Percentiles rank a stretch among this genome's conserved stretches.
These are phyloP conservation scores for Tragelaphus imberbis DNA, from an alignment of 2,113 vertebrate species.

Conservation along the genomic window DNA sequence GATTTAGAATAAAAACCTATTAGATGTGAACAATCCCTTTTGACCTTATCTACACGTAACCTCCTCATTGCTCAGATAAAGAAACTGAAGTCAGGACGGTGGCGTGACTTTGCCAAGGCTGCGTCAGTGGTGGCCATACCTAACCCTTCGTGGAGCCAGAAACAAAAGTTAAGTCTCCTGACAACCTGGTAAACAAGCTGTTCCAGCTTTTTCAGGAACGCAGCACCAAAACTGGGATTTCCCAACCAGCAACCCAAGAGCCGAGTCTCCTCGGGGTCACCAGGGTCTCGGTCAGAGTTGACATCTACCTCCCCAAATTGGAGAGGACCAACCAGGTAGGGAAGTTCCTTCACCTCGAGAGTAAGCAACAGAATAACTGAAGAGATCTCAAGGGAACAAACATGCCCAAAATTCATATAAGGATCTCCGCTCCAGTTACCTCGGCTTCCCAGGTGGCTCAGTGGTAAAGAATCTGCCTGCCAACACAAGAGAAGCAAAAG, in stretches of 20 bases:
- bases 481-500: not conserved
- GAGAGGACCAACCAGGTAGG: no score
- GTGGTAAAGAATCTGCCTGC: not conserved
- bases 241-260: not conserved
- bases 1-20: not conserved
- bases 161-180: not conserved
- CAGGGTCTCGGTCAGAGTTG: not conserved
- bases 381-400: not conserved
- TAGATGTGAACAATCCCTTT: not conserved
- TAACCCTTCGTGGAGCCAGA: not conserved
- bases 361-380: not conserved
- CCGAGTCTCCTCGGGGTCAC: not conserved
- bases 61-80: not conserved
- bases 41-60: not conserved
- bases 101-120: not conserved
- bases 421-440: not conserved
- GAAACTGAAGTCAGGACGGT: not conserved
- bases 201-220: not conserved
- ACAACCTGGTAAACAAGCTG: not conserved
- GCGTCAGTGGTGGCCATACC: not conserved
- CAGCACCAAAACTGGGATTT: not conserved
- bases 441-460: not conserved
- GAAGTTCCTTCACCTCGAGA: not conserved
- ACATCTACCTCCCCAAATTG: not conserved
- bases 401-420: not conserved